These are phyloP conservation scores for Sorex maritimensis DNA, from an alignment of 2,797 vertebrate species.

Conservation along the genomic window DNA sequence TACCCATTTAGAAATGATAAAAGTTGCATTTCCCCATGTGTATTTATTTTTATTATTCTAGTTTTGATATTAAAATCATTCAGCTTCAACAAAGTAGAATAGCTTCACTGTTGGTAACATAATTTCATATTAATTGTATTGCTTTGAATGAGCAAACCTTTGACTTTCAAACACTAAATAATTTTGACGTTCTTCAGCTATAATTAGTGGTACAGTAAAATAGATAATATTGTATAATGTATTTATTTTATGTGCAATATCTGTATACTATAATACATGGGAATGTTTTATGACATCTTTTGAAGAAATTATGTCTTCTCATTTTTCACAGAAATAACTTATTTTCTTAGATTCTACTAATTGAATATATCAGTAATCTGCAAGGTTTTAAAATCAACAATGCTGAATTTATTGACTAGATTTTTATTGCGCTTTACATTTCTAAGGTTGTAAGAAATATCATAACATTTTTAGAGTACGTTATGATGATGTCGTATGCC, in stretches of 20 bases:
- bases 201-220: constrained; percentile 70
- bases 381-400: constrained; percentile 11
- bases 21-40: constrained; percentile 84
- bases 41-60: constrained; percentile 80
- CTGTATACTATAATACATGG: background rate
- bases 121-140: constrained; percentile 79
- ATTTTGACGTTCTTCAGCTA: constrained; percentile 33
- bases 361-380: constrained; percentile 43
- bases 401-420: background rate
- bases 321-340: constrained; percentile 53
- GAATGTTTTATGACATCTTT: constrained; percentile 43
- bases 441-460: constrained; percentile 56
- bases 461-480: constrained; percentile 5
- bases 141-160: constrained; percentile 70
- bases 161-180: constrained; percentile 70
- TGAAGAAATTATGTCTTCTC: constrained; percentile 58
- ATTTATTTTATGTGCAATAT: constrained; percentile 8
- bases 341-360: constrained; percentile 58
- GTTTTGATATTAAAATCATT: constrained; percentile 78
- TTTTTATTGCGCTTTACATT: constrained; percentile 55
- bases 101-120: constrained; percentile 68
- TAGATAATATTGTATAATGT: background rate
- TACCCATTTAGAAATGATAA: constrained; percentile 88
- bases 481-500: background rate
- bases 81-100: constrained; percentile 79